Base-by-base conservation (phyloP, 2,797 vertebrate genomes). In the Cichlasoma orientale region DNA sequence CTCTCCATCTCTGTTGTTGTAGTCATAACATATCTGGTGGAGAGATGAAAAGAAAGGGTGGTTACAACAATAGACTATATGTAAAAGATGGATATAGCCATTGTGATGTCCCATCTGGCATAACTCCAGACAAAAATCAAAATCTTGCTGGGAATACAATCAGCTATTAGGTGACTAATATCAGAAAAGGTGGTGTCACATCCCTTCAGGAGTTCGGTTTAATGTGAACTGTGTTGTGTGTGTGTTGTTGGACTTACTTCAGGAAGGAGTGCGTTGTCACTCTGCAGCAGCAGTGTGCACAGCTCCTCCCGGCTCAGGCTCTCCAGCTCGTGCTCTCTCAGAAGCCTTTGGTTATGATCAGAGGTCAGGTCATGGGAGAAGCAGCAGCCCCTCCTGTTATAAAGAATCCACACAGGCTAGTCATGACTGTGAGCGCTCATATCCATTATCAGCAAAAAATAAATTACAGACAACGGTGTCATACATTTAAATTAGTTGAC, bases 1-100 rank as follows among this genome's bases (percentile, higher is more conserved):
- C 50, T 23, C n/a, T 1, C 91, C 93, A 0, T 19, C 8, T 1
- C 94, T 92, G 1, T 94, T 95, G 88, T 96, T 96, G 88, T 95
- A 96, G 16, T 92, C 56, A 38, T 75, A 0, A 56, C 93, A 94
- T 50, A 96, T 90, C 95, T 96, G 80, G 11, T 1, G 19, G 10
- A 44, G 12, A 2, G 4, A 23, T 0, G 61, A 23, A 23, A 5
- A 38, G 21, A 3, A 41, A 8, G 1, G 16, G 0, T 12, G 25
- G 66, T 10, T n/a, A 73, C 3, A 38, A 36, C 29, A 9, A 19
- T 5, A 3, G 19, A 8, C 31, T 58, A 6, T 58, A 21, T 36
- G 21, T 58, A 58, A 36, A 58, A 13, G 31, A 36, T 58, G 56
- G 1, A n/a, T 12, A 36, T 59, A 0, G 31, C 31, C 19, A 58